Conservation (phyloP, 2,888 invertebrate genomes). For the Leptinotarsa rubiginosa region DNA sequence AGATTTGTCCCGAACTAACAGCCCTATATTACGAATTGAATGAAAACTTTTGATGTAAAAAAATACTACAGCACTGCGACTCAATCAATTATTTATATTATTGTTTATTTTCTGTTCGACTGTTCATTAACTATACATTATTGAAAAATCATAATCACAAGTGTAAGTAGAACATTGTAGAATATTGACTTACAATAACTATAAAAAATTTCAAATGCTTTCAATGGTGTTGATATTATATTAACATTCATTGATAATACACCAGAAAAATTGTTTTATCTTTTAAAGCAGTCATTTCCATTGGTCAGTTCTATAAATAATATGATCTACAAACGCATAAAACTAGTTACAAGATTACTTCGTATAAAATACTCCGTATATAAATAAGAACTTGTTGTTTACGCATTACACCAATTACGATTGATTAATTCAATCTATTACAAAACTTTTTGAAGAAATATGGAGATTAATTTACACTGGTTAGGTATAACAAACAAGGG, state of each 20-base stretch:
- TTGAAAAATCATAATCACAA: neutral
- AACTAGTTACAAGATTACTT: neutral
- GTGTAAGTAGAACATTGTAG: neutral
- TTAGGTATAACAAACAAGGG: neutral
- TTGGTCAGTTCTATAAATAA: neutral
- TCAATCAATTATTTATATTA: neutral
- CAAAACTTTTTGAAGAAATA: too few relatives aligned
- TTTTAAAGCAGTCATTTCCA: neutral
- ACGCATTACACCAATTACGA: neutral
- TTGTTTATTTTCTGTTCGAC: neutral
- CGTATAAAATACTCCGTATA: neutral
- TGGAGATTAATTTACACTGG: neutral
- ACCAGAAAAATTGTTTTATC: neutral
- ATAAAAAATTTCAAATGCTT: neutral
- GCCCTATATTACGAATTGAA: too few relatives aligned
- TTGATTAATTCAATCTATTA: too few relatives aligned
- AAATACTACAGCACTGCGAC: too few relatives aligned
- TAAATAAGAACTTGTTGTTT: neutral
- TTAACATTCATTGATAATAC: constrained; percentile 10
- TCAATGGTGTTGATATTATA: constrained; percentile 9
- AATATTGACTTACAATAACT: neutral
- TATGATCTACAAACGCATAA: neutral
- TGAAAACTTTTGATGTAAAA: too few relatives aligned
- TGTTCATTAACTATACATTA: neutral
- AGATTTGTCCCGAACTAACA: too few relatives aligned